Evolutionary conservation across 2,888 invertebrate species (phyloP).

Genomic region (Phorcus lineatus): DNA sequence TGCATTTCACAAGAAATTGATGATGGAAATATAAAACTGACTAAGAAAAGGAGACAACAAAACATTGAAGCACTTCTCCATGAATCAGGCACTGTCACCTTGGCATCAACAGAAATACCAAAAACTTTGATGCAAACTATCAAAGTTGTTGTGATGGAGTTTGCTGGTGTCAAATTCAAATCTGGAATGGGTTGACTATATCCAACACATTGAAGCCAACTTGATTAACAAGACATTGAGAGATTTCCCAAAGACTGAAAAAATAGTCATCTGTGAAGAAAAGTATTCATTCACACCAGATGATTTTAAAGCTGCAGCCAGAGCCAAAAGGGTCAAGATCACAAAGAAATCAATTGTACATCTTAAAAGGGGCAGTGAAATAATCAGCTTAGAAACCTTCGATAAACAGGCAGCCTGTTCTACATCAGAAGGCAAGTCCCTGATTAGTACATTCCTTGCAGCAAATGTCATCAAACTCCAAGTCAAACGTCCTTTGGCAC

Average conservation of each 20-base stretch:
- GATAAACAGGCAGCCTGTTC: too few species aligned
- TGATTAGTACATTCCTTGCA: too few species aligned
- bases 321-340: too few species aligned
- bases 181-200: slow-evolving; percentile 28
- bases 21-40: neutral
- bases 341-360: too few species aligned
- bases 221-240: slow-evolving; percentile 23
- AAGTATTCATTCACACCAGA: slow-evolving; percentile 25
- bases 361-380: too few species aligned
- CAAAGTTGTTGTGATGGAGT: slow-evolving; percentile 29
- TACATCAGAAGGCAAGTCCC: too few species aligned
- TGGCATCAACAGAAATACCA: neutral
- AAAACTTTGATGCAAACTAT: neutral
- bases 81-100: neutral
- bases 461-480: too few species aligned
- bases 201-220: slow-evolving; percentile 37
- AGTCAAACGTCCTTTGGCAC: too few species aligned
- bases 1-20: neutral
- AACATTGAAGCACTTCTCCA: neutral
- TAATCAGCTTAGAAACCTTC: too few species aligned
- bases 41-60: neutral
- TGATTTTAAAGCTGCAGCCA: too few species aligned
- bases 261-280: slow-evolving; percentile 43
- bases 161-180: slow-evolving; percentile 42
- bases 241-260: slow-evolving; percentile 18